Evolutionary conservation across 2,113 vertebrate genomes (phyloP).

Genomic region (Campylorhamphus procurvoides): DNA sequence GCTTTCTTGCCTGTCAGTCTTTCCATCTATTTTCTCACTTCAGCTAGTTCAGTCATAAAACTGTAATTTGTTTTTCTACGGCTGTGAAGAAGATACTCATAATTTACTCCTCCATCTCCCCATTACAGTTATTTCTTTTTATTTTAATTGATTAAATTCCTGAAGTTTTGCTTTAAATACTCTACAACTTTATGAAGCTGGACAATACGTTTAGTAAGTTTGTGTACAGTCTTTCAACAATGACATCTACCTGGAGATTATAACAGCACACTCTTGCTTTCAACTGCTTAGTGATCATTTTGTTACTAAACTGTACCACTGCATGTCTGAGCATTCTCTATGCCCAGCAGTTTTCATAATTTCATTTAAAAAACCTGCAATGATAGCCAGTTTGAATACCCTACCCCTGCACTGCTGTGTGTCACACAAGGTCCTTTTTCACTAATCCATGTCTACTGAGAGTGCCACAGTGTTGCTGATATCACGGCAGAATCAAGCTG

Average conservation of each 20-base stretch:
- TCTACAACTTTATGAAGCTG: not conserved
- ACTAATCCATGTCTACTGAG: not conserved
- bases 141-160: not conserved
- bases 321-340: not conserved
- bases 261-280: not conserved
- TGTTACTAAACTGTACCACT: not conserved
- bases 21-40: constrained; percentile 45
- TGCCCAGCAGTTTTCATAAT: not conserved
- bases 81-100: constrained; percentile 12
- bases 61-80: constrained; percentile 38
- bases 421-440: not conserved
- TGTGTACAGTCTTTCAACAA: not conserved
- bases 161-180: not conserved
- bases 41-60: constrained; percentile 38
- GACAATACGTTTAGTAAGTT: not conserved
- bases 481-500: not conserved
- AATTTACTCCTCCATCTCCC: constrained; percentile 26
- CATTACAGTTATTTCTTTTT: not conserved
- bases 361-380: not conserved
- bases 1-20: constrained; percentile 50
- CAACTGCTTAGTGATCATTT: not conserved
- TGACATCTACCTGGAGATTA: not conserved
- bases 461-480: not conserved
- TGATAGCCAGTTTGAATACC: not conserved
- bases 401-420: not conserved